phyloP scores from a whole-genome alignment of 2,113 vertebrate species.

The Strix aluco region DNA sequence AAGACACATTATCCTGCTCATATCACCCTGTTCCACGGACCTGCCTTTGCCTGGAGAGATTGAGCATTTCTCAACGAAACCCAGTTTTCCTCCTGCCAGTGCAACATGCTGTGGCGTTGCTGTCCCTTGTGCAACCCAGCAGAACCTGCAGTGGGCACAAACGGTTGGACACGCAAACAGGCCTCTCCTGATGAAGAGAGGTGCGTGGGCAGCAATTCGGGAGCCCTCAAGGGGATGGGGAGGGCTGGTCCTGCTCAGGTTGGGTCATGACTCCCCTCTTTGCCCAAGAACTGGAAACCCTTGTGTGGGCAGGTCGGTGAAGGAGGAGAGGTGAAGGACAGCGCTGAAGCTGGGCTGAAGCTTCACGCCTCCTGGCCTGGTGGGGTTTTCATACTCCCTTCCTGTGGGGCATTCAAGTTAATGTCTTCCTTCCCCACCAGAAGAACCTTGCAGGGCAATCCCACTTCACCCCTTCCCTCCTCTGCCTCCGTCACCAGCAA shows the following conservation, averaged over 20 bases:
- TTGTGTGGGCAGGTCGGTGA: neutral
- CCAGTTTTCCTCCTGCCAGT: neutral
- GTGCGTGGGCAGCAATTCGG: rapidly evolving
- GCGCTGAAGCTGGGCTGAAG: neutral
- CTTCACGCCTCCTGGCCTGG: neutral
- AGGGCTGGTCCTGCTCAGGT: neutral
- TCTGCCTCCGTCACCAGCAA: neutral
- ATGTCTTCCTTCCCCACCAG: neutral
- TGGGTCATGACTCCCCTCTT: rapidly evolving
- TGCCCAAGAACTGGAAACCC: neutral
- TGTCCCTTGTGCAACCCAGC: neutral
- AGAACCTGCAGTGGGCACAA: neutral
- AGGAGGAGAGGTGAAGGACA: neutral
- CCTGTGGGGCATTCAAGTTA: neutral
- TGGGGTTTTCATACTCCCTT: neutral
- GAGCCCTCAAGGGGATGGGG: neutral
- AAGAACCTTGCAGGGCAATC: neutral
- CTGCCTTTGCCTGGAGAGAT: neutral
- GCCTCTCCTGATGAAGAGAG: neutral
- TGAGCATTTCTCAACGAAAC: neutral
- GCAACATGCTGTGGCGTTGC: rapidly evolving
- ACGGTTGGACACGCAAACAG: neutral
- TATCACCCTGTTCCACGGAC: rapidly evolving
- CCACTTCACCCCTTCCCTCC: neutral
- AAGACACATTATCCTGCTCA: neutral